These are phyloP conservation scores for Aquatica leii DNA, from an alignment of 2,888 invertebrate genomes.

Conservation along the genomic window DNA sequence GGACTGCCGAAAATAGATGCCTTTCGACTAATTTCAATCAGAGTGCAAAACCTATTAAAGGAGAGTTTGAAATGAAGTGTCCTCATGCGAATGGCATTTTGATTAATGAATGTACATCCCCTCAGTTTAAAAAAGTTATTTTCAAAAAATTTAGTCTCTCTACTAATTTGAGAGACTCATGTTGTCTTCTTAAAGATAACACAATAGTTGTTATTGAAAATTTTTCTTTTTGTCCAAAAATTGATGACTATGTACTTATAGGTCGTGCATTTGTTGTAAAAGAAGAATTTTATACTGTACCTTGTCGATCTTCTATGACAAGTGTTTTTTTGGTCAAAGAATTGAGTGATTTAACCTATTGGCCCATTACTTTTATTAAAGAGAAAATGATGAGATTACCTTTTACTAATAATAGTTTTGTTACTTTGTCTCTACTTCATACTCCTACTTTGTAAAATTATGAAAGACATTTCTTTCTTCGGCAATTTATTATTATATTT, in stretches of 20 bases:
- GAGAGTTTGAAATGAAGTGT: not conserved
- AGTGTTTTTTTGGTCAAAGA: not conserved
- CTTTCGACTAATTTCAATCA: no score
- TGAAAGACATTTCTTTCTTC: no score
- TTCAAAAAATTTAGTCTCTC: constrained; percentile 3
- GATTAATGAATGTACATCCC: not conserved
- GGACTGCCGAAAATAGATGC: no score
- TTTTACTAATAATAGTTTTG: no score
- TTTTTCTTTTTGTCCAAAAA: constrained; percentile 1
- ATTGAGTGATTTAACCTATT: not conserved
- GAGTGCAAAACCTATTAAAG: constrained; percentile 8
- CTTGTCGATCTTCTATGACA: not conserved
- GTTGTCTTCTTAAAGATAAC: not conserved
- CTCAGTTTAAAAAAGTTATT: constrained; percentile 1
- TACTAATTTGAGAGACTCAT: not conserved
- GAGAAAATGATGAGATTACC: not conserved
- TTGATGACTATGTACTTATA: not conserved
- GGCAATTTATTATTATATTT: no score
- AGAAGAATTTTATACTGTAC: not conserved
- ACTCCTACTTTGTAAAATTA: no score
- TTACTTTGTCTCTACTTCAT: no score
- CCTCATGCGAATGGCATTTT: not conserved
- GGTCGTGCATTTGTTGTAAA: not conserved
- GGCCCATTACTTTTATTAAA: no score
- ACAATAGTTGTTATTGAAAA: constrained; percentile 2